Percentiles rank a stretch among this genome's conserved stretches.
phyloP scores from a whole-genome alignment of 2,888 invertebrate species.

The Marronus borbonicus region DNA sequence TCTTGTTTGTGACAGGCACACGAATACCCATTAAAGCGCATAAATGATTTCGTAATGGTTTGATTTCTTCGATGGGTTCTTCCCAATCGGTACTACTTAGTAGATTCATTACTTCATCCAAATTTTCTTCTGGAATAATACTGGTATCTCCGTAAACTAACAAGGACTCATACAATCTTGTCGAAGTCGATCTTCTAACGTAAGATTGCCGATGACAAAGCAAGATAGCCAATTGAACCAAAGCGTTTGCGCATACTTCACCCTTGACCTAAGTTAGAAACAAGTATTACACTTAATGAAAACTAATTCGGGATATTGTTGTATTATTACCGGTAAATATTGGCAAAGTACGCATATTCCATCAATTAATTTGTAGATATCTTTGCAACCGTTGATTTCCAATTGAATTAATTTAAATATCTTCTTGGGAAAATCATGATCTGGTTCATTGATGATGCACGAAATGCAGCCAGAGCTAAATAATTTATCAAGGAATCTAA shows the following conservation, averaged over 20 bases:
- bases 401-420: slow-evolving; percentile 81
- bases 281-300: background rate
- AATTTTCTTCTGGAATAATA: slow-evolving; percentile 78
- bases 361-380: slow-evolving; percentile 88
- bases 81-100: slow-evolving; percentile 91
- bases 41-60: slow-evolving; percentile 85
- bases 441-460: slow-evolving; percentile 77
- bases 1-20: slow-evolving; percentile 75
- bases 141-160: slow-evolving; percentile 85
- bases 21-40: slow-evolving; percentile 85
- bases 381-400: slow-evolving; percentile 84
- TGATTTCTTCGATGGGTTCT: slow-evolving; percentile 79
- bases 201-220: slow-evolving; percentile 88
- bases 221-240: slow-evolving; percentile 85
- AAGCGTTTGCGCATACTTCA: slow-evolving; percentile 77
- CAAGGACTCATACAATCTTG: slow-evolving; percentile 86
- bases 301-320: too few relatives aligned
- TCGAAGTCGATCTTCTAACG: slow-evolving; percentile 86
- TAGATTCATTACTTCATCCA: slow-evolving; percentile 81
- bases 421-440: slow-evolving; percentile 79
- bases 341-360: slow-evolving; percentile 91
- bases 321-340: slow-evolving; percentile 80
- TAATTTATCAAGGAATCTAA: slow-evolving; percentile 89
- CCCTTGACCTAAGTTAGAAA: slow-evolving; percentile 75
- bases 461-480: slow-evolving; percentile 85